Percentiles rank a stretch among this genome's conserved stretches.
Conservation (phyloP, 2,797 vertebrate genomes). For the Pseudochirops cupreus region DNA sequence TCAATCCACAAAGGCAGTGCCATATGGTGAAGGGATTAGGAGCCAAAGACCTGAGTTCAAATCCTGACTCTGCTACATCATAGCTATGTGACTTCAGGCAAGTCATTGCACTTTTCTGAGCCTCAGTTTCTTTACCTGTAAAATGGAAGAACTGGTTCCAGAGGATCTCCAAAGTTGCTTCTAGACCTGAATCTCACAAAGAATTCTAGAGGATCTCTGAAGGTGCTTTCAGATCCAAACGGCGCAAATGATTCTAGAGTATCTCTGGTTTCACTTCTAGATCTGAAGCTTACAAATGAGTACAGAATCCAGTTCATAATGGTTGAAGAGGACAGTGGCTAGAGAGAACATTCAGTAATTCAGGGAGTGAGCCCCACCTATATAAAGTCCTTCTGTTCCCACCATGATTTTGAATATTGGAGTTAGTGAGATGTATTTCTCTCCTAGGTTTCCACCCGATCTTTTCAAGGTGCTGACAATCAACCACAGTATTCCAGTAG, state of each 20-base stretch:
- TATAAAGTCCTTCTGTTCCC: not conserved
- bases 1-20: not conserved
- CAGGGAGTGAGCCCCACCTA: not conserved
- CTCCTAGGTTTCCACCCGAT: conserved; percentile 79
- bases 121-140: not conserved
- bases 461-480: conserved; percentile 82
- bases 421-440: conserved; percentile 21
- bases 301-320: not conserved
- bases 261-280: not conserved
- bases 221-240: no score
- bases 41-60: not conserved
- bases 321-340: not conserved
- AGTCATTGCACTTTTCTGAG: not conserved
- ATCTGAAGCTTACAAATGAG: not conserved
- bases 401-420: conserved; percentile 25
- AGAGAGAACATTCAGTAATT: not conserved
- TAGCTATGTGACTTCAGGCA: not conserved
- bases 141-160: not conserved
- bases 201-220: no score
- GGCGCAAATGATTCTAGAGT: not conserved
- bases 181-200: not conserved
- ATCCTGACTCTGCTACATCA: not conserved
- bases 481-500: conserved; percentile 83
- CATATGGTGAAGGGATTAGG: not conserved
- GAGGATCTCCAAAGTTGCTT: not conserved